phyloP scores from a whole-genome alignment of 2,113 vertebrate genomes.

The Macaca mulatta region DNA sequence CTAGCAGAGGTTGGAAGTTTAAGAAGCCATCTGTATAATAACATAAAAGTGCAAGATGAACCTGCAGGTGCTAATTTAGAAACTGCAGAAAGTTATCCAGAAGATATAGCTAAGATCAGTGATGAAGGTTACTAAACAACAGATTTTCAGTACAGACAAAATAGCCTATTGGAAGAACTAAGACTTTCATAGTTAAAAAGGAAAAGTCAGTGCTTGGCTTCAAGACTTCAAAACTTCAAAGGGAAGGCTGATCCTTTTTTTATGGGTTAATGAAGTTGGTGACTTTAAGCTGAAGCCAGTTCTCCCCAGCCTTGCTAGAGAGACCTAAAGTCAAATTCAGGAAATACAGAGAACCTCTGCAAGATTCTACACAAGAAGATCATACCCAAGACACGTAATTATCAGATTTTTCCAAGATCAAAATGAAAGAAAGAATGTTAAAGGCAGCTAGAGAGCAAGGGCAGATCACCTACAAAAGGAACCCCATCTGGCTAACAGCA shows the following conservation, averaged over 20 bases:
- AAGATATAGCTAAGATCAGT: neutral
- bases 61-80: neutral
- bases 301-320: neutral
- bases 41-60: neutral
- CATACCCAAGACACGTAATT: too few relatives aligned
- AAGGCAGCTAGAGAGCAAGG: too few relatives aligned
- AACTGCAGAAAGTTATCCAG: neutral
- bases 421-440: too few relatives aligned
- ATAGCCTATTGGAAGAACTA: neutral
- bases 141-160: neutral
- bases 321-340: too few relatives aligned
- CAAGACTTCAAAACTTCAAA: neutral
- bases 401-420: too few relatives aligned
- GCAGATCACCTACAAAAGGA: too few relatives aligned
- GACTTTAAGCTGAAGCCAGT: neutral
- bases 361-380: too few relatives aligned
- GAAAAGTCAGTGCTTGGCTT: neutral
- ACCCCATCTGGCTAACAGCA: too few relatives aligned
- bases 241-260: neutral
- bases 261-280: neutral
- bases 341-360: too few relatives aligned
- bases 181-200: neutral
- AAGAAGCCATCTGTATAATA: neutral
- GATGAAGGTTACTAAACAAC: neutral
- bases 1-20: neutral